phyloP scores from a whole-genome alignment of 2,797 vertebrate genomes.

The Tragopan temminckii region DNA sequence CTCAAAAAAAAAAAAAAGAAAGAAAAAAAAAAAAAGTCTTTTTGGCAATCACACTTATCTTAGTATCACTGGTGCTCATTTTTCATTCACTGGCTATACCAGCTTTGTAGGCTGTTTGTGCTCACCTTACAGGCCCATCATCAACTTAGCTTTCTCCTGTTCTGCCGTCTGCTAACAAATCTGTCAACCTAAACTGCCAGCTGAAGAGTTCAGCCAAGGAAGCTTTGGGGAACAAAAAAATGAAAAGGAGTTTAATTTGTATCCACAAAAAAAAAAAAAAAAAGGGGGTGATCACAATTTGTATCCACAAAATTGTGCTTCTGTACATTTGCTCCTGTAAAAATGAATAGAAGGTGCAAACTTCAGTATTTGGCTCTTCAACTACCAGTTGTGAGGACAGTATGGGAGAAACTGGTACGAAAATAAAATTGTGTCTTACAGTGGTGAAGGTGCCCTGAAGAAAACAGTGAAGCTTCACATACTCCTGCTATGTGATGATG shows the following conservation, averaged over 20 bases:
- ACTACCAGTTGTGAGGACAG: neutral
- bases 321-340: neutral
- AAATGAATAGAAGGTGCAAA: neutral
- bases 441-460: neutral
- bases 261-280: neutral
- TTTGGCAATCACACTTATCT: neutral
- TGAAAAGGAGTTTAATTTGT: neutral
- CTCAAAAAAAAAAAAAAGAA: neutral
- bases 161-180: neutral
- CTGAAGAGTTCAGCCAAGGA: neutral
- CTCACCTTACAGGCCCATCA: conserved; percentile 6
- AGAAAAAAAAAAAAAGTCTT: neutral
- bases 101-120: neutral
- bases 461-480: neutral
- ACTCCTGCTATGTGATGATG: neutral
- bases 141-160: neutral
- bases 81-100: neutral
- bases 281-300: neutral
- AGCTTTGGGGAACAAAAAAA: neutral
- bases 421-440: neutral
- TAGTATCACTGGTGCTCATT: neutral
- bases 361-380: neutral
- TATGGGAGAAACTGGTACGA: neutral
- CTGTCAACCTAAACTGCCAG: neutral
- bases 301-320: neutral